Percentiles rank a stretch among this genome's conserved stretches.
phyloP scores from a whole-genome alignment of 2,113 vertebrate genomes.

The Piaya cayana region DNA sequence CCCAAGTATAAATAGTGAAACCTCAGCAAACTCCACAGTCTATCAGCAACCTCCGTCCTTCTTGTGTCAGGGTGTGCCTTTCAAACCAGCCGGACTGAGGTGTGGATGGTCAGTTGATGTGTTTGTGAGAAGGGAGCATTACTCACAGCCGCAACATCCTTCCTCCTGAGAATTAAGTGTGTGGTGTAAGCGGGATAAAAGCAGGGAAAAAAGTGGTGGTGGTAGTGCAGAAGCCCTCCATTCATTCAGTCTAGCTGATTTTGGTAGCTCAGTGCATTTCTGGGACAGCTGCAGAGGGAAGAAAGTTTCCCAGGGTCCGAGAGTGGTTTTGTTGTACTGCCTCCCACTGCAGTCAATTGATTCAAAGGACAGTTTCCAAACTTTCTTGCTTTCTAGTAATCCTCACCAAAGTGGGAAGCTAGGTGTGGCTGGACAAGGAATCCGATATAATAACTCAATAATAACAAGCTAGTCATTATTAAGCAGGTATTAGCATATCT shows the following conservation, averaged over 20 bases:
- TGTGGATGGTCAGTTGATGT: not conserved
- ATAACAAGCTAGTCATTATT: no score
- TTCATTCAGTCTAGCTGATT: not conserved
- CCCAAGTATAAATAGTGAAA: not conserved
- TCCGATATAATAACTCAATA: no score
- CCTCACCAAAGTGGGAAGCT: no score
- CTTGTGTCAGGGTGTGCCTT: not conserved
- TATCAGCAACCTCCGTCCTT: not conserved
- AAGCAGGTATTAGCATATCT: no score
- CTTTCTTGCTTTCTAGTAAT: no score
- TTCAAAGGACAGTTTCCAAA: no score
- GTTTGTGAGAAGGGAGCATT: rapidly evolving
- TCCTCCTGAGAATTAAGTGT: not conserved
- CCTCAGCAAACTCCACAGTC: not conserved
- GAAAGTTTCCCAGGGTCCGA: not conserved
- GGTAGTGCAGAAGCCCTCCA: not conserved
- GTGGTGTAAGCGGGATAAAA: not conserved
- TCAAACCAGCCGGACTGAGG: not conserved
- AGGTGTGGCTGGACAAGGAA: no score
- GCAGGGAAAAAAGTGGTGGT: not conserved
- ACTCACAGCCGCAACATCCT: not conserved
- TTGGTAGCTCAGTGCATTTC: not conserved
- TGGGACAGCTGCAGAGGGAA: not conserved
- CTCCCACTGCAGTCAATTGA: no score
- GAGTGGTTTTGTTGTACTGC: no score